Base-by-base conservation (phyloP, 2,888 invertebrate species). In the Caenorhabditis virilis region DNA sequence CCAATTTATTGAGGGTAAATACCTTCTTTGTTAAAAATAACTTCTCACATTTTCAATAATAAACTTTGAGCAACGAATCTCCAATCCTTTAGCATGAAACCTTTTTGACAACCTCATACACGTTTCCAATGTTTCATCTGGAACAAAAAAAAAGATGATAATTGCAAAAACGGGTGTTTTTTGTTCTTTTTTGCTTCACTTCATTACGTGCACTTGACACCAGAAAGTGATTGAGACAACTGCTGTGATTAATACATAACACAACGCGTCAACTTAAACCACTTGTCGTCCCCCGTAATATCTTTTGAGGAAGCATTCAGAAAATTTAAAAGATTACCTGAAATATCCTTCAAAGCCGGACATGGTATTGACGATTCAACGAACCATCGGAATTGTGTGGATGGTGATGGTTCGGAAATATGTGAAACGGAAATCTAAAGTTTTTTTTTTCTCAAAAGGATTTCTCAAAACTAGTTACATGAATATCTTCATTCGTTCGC, bases 81-180 rank as follows among this genome's bases (percentile, higher is more conserved):
- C 78, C 4, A 82, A 52, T 2, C 78, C 78, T 45, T 71, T 69
- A 2, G 81, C 78, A 23, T 72, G 64, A 56, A 82, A 82, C 27
- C 81, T 59, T 47, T 75, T 71, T 7, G 75, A 75, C n/a, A 82
- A 58, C 30, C 82, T 63, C 82, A 82, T 82, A 46, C 80, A 80
- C 2, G 82, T 79, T 52, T 82, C 82, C 36, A 82, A 72, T 6
- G 74, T 74, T 39, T 82, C 79, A 46, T 82, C 82, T 80, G 53
- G 16, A 77, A 30, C 6, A 30, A 30, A 30, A 30, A 30, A 30
- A 30, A 30, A 30, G 13, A 30, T 30, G 30, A 6, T 30, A 30
- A 36, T 5, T 13, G n/a, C 11, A 36, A n/a, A 9, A 5, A 36
- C 5, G n/a, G n/a, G n/a, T 4, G 23, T 30, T 39, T 35, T n/a